Percentiles rank a stretch among this genome's conserved stretches.
phyloP scores from a whole-genome alignment of 2,888 invertebrate genomes.

The Dryomyza anilis region DNA sequence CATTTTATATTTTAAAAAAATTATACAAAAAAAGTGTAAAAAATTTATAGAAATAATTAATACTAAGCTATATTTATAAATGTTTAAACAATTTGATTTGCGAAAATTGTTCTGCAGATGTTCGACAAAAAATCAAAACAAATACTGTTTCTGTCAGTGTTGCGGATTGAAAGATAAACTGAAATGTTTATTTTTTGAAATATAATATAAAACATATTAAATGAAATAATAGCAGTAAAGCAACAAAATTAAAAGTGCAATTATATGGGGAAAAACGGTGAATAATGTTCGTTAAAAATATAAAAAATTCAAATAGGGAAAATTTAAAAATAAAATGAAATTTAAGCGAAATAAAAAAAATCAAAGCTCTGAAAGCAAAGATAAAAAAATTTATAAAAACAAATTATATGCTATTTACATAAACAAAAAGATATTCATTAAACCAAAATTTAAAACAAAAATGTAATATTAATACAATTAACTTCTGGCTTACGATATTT shows the following conservation, averaged over 20 bases:
- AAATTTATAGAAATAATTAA: not conserved
- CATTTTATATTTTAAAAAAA: not conserved
- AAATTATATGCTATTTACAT: slow-evolving; percentile 11
- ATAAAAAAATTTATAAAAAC: not conserved
- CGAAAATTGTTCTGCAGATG: slow-evolving; percentile 28
- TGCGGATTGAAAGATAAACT: no score
- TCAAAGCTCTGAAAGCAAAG: slow-evolving; percentile 29
- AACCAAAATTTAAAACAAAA: not conserved
- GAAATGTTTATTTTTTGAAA: not conserved
- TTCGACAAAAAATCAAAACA: not conserved
- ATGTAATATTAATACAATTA: not conserved
- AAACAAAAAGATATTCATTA: not conserved
- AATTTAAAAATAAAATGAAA: slow-evolving; percentile 33
- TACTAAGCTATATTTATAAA: not conserved
- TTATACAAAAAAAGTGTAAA: not conserved
- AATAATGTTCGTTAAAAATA: slow-evolving; percentile 55
- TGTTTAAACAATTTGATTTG: not conserved
- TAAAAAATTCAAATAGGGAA: slow-evolving; percentile 35
- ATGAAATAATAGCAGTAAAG: slow-evolving; percentile 28
- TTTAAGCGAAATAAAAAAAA: slow-evolving; percentile 29
- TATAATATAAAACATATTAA: not conserved
- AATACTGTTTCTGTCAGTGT: not conserved
- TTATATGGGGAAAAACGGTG: slow-evolving; percentile 65
- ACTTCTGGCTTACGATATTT: no score
- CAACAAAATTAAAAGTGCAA: slow-evolving; percentile 65